Base-by-base conservation (phyloP, 2,888 invertebrate species). In the Cordilura impudica region DNA sequence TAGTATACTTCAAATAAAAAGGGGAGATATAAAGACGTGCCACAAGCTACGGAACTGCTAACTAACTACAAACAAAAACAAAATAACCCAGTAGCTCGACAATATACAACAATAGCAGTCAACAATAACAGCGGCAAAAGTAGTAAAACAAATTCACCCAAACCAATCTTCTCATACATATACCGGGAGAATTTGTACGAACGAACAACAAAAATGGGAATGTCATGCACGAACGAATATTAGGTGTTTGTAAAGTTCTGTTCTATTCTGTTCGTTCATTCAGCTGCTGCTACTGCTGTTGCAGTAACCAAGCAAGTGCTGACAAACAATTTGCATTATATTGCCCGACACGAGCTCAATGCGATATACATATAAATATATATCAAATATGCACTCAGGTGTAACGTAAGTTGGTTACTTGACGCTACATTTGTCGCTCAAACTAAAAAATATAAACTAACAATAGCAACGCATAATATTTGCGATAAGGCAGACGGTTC, bases 311-410 rank as follows among this genome's bases (percentile, higher is more conserved):
- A 67, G 16, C 54, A 51, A 71, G 67, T 75, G 63, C 71, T 61
- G 63, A 63, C 56, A 67, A 65, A 75, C 61, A 79, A 75, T 75
- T 79, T 79, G 67, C 69, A 78, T 78, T 70, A 66, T 66, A 71
- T 47, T 61, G 74, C 43, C 45, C 63, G 79, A 71, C 74, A 70
- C 61, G 60, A 70, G 54, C 66, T 65, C 43, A 51, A 65, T 61
- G 43, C 18, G 45, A 56, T 71, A n/a, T n/a, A n/a, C n/a, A n/a
- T n/a, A n/a, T n/a, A n/a, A n/a, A n/a, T n/a, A n/a, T n/a, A 67
- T 71, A 56, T 75, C 45, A 56, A 19, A 63, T 71, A 75, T 43
- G 71, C 79, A 67, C 63, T 75, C 79, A 79, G 67, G 67, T 75
- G 74, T 71, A 75, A 75, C 75, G 70, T 60, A 63, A 39, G 49